These are phyloP conservation scores for Temnothorax curvispinosus DNA, from an alignment of 1,140 invertebrate genomes.

Conservation along the genomic window DNA sequence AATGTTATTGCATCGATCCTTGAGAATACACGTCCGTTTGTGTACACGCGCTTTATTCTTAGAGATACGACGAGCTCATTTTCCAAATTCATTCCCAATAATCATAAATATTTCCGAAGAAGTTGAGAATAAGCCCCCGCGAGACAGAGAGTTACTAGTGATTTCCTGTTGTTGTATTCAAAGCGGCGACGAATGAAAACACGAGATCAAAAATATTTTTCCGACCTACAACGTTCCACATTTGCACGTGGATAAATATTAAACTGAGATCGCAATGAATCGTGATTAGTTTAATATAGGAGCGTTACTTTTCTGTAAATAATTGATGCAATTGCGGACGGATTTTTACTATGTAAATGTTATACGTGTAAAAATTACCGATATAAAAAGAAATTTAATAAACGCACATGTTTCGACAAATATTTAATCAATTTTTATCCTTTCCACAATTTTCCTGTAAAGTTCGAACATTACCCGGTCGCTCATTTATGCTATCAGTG, in stretches of 20 bases:
- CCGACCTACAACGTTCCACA: not conserved
- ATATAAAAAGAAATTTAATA: conserved; percentile 20
- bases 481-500: not conserved
- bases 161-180: conserved; percentile 13
- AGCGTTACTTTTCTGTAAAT: conserved; percentile 22
- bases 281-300: conserved; percentile 38
- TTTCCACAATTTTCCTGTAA: conserved; percentile 2
- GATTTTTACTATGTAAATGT: conserved; percentile 31
- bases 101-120: conserved; percentile 36
- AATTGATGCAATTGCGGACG: conserved; percentile 15
- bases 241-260: conserved; percentile 47
- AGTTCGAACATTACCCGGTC: not conserved
- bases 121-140: conserved; percentile 7
- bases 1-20: conserved; percentile 31
- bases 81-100: not conserved
- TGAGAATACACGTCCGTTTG: conserved; percentile 19
- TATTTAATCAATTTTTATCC: conserved; percentile 37
- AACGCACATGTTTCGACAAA: conserved; percentile 8
- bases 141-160: not conserved
- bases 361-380: not conserved
- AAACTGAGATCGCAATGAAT: conserved; percentile 10
- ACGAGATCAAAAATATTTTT: conserved; percentile 28
- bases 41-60: conserved; percentile 13
- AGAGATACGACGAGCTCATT: not conserved
- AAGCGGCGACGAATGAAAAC: conserved; percentile 9